These are phyloP conservation scores for Oscheius onirici DNA, from an alignment of 2,888 invertebrate genomes.

Conservation along the genomic window DNA sequence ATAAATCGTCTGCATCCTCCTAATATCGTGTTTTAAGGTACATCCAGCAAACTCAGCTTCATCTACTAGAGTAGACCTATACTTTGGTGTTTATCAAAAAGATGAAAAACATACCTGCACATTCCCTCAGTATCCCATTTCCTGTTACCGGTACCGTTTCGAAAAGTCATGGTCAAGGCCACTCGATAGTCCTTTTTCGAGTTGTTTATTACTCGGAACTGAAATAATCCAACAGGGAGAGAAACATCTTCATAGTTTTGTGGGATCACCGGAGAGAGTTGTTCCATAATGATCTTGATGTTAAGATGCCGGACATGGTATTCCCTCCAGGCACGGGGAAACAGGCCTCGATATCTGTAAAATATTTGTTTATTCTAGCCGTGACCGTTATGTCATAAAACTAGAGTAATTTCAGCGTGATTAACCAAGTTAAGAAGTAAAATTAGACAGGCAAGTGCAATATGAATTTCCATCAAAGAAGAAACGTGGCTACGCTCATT, in stretches of 20 bases:
- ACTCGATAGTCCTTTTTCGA: slow-evolving; percentile 75
- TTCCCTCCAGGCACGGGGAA: slow-evolving; percentile 90
- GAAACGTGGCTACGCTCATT: no score
- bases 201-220: slow-evolving; percentile 84
- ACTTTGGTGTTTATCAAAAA: neutral
- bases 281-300: slow-evolving; percentile 83
- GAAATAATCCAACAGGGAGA: slow-evolving; percentile 86
- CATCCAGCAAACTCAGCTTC: slow-evolving; percentile 8
- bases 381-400: neutral
- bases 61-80: slow-evolving; percentile 12
- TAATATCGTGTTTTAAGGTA: slow-evolving; percentile 73
- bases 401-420: neutral
- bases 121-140: slow-evolving; percentile 50
- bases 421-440: no score
- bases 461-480: no score
- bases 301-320: slow-evolving; percentile 85
- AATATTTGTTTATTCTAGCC: no score
- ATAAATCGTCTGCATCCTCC: slow-evolving; percentile 74
- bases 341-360: slow-evolving; percentile 78
- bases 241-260: slow-evolving; percentile 92
- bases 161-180: slow-evolving; percentile 88
- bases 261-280: slow-evolving; percentile 90
- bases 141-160: slow-evolving; percentile 82
- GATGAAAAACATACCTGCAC: slow-evolving; percentile 37
- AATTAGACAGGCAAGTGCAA: neutral